These are phyloP conservation scores for Panagrolaimus sp. DNA, from an alignment of 1,140 invertebrate genomes.

Conservation along the genomic window DNA sequence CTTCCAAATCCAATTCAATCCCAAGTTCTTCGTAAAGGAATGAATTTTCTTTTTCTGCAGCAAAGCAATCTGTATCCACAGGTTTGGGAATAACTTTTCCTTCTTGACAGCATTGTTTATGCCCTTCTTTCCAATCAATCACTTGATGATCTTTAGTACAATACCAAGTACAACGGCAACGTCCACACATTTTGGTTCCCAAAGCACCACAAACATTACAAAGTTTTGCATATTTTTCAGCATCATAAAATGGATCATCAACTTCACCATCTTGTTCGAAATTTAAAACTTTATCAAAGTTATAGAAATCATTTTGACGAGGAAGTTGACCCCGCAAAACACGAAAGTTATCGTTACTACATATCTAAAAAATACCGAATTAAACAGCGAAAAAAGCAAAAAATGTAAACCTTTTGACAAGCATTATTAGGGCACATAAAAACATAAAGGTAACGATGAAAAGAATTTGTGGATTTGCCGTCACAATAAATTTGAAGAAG, in stretches of 20 bases:
- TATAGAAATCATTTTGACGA: constrained; percentile 75
- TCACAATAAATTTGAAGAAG: constrained; percentile 40
- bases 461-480: constrained; percentile 64
- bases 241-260: constrained; percentile 62
- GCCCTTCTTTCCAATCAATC: constrained; percentile 76
- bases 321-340: constrained; percentile 75
- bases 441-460: constrained; percentile 80
- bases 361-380: constrained; percentile 33
- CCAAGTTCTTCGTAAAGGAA: constrained; percentile 50
- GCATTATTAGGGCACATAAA: constrained; percentile 74
- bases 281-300: constrained; percentile 68
- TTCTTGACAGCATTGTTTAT: constrained; percentile 69
- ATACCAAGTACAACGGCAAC: constrained; percentile 70
- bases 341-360: constrained; percentile 63
- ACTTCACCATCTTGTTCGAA: constrained; percentile 64
- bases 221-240: constrained; percentile 64
- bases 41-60: constrained; percentile 27
- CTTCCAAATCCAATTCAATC: constrained; percentile 32
- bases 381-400: not conserved
- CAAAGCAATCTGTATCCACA: constrained; percentile 61
- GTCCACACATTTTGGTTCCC: constrained; percentile 72
- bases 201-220: constrained; percentile 75
- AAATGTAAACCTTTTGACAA: constrained; percentile 63
- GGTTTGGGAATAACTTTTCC: constrained; percentile 63
- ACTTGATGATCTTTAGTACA: constrained; percentile 78